Percentiles rank a stretch among this genome's conserved stretches.
Conservation (phyloP, 2,888 invertebrate genomes). For the Chaetogeoica ovagalla region DNA sequence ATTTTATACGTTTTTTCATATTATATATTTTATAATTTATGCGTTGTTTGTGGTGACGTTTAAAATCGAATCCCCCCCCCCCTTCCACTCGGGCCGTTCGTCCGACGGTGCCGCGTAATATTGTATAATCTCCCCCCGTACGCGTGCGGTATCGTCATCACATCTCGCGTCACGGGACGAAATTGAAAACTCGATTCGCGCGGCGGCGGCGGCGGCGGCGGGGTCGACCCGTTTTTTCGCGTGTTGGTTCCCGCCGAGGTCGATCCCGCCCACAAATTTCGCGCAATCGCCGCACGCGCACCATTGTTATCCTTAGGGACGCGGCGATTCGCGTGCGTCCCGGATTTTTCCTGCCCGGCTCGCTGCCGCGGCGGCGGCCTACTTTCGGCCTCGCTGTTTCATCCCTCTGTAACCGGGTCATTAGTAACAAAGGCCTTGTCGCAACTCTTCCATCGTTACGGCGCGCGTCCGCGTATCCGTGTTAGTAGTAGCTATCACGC, state of each 20-base stretch:
- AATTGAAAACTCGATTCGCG: conserved; percentile 24
- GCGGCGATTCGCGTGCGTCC: conserved; percentile 29
- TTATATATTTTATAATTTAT: too few species aligned
- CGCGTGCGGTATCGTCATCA: too few species aligned
- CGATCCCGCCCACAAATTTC: conserved; percentile 39
- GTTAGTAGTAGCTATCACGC: conserved; percentile 12
- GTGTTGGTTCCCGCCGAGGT: neutral
- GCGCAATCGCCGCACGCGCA: conserved; percentile 48
- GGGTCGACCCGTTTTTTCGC: conserved; percentile 44
- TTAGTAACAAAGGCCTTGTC: conserved; percentile 45
- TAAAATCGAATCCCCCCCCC: too few species aligned
- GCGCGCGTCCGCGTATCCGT: too few species aligned
- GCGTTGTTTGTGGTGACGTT: too few species aligned
- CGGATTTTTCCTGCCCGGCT: conserved; percentile 42
- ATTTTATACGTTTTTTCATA: too few species aligned
- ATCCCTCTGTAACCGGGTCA: conserved; percentile 48
- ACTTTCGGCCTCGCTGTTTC: conserved; percentile 39
- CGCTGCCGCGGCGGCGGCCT: conserved; percentile 16
- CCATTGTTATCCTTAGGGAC: conserved; percentile 39
- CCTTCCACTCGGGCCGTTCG: too few species aligned
- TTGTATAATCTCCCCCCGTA: too few species aligned
- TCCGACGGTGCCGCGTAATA: too few species aligned
- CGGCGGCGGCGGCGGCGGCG: too few species aligned
- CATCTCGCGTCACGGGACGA: neutral
- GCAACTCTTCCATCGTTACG: conserved; percentile 44